These are phyloP conservation scores for Theristicus caerulescens DNA, from an alignment of 2,113 vertebrate genomes.

Conservation along the genomic window DNA sequence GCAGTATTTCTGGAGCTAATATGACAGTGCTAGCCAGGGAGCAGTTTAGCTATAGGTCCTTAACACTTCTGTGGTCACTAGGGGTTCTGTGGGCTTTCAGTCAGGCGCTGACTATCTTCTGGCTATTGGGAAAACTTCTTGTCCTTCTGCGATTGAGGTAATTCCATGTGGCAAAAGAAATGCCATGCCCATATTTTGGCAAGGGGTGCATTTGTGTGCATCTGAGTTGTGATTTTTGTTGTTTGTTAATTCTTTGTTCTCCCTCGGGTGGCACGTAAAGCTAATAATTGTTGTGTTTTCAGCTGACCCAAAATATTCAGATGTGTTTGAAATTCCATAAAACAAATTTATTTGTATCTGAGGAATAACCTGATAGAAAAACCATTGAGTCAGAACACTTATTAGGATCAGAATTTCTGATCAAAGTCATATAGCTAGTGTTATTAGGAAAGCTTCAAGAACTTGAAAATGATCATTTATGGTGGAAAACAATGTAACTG, in stretches of 20 bases:
- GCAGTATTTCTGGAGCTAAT: slow-evolving; percentile 14
- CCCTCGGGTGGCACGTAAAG: background rate
- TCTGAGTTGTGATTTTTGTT: background rate
- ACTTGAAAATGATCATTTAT: background rate
- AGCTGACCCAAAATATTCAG: background rate
- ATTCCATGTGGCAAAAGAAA: background rate
- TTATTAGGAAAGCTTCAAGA: background rate
- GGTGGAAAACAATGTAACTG: background rate
- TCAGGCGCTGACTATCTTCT: background rate
- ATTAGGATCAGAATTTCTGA: background rate
- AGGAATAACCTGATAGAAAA: background rate
- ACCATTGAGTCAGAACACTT: background rate
- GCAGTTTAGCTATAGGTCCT: background rate
- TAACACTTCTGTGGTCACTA: background rate
- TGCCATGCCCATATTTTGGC: background rate
- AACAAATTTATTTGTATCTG: background rate
- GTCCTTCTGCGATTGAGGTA: background rate
- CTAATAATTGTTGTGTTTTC: background rate
- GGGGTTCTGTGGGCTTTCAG: background rate
- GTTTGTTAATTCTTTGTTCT: background rate
- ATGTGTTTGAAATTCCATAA: background rate
- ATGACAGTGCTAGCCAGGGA: background rate
- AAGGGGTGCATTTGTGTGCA: background rate
- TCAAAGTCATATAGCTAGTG: background rate
- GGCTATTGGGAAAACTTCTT: background rate